Conservation (phyloP, 2,113 vertebrate species). For the Malurus cyaneus region DNA sequence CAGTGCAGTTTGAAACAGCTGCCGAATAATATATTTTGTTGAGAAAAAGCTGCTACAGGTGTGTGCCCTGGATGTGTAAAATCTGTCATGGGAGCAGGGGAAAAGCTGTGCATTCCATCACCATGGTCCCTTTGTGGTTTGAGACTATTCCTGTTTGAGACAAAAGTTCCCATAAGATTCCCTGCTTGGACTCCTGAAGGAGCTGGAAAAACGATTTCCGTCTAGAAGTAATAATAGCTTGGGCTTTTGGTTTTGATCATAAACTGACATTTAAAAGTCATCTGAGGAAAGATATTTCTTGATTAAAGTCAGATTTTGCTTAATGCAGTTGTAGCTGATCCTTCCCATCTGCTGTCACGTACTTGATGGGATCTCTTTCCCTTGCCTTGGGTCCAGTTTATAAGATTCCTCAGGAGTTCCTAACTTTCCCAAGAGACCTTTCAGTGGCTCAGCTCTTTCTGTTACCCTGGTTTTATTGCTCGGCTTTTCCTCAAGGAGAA, state of each 20-base stretch:
- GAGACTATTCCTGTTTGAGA: background rate
- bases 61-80: background rate
- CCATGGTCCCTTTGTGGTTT: background rate
- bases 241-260: constrained; percentile 34
- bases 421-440: background rate
- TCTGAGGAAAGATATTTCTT: constrained; percentile 37
- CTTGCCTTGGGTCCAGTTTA: background rate
- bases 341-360: background rate
- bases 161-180: constrained; percentile 10
- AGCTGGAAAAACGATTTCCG: constrained; percentile 44
- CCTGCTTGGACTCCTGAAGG: constrained; percentile 28
- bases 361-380: background rate
- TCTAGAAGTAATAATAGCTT: constrained; percentile 38
- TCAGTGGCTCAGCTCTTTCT: background rate
- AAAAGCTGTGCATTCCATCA: background rate
- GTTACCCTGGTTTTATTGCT: background rate
- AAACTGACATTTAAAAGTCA: constrained; percentile 42
- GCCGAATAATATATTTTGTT: background rate
- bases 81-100: background rate
- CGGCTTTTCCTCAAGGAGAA: background rate
- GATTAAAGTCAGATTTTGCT: constrained; percentile 3
- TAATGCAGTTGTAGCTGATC: background rate
- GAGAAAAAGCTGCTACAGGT: background rate
- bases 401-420: background rate
- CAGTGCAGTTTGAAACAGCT: background rate